Conservation (phyloP, 92 coral and sea anemone genomes). For the Porites lobata region DNA sequence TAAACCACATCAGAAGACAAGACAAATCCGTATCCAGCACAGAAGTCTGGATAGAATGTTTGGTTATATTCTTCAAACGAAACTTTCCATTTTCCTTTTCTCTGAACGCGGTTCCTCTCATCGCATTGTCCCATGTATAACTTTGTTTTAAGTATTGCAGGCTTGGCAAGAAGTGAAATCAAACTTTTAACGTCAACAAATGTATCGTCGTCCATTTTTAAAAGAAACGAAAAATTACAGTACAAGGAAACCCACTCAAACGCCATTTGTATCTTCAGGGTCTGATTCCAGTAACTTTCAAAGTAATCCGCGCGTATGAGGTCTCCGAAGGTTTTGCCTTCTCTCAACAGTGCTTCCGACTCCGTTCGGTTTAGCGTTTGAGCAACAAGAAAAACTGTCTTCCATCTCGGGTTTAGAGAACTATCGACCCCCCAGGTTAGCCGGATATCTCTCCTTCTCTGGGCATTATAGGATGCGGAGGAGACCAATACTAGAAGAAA, state of each 20-base stretch:
- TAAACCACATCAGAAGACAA: neutral
- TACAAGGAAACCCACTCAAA: too few relatives aligned
- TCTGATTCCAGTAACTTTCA: too few relatives aligned
- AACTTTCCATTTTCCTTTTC: neutral
- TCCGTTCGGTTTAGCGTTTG: too few relatives aligned
- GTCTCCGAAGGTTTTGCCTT: neutral
- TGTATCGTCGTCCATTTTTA: neutral
- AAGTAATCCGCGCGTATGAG: too few relatives aligned
- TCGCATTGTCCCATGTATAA: neutral
- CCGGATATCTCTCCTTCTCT: neutral
- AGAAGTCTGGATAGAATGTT: neutral
- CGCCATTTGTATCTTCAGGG: too few relatives aligned
- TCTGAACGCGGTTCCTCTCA: neutral
- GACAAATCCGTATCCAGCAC: neutral
- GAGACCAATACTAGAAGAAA: neutral
- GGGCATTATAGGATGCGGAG: neutral
- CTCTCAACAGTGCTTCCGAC: neutral
- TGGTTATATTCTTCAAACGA: neutral
- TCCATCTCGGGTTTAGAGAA: neutral
- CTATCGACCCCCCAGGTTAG: neutral
- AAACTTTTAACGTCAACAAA: too few relatives aligned
- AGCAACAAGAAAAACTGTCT: too few relatives aligned
- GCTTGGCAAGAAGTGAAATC: neutral
- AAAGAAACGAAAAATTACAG: too few relatives aligned
- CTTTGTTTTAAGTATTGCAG: neutral